Base-by-base conservation (phyloP, 2,113 vertebrate genomes). In the Falcunculus frontatus region DNA sequence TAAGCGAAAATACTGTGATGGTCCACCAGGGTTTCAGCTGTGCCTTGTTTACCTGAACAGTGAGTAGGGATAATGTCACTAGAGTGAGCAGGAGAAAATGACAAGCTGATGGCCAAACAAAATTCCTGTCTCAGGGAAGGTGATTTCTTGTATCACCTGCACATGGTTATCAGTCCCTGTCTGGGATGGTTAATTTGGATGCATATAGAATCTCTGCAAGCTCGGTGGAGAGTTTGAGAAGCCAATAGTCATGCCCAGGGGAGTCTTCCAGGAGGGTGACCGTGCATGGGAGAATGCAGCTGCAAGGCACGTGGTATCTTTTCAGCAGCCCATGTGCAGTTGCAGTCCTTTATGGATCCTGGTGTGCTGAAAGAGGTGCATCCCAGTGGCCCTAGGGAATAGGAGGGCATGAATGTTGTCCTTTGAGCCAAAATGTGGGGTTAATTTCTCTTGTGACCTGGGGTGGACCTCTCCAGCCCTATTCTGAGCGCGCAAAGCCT, bases 41-140 rank as follows among this genome's bases (percentile, higher is more conserved):
- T 72, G 52, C 39, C 56, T 63, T 11, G 0, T 10, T 35, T 25
- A 11, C 30, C 2, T 4, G 6, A 42, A 33, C 2, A 1, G 5
- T 12, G 18, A 2, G 3, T 21, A 42, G 35, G 3, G 1, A 42
- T 30, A 56, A 17, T 21, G 16, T 25, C 60, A 16, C 35, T 41
- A 20, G 10, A 57, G 15, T 30, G 25, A 56, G 30, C 5, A 42
- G 42, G 35, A 10, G 16, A 55, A 11, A 23, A 16, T 11, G 10
- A 47, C 13, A 10, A 39, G 11, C 39, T 84, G 9, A 6, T 18
- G 27, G 52, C 21, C 25, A 20, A 56, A 53, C 25, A 32, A 17
- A 50, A 16, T 22, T 76, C 33, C 18, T 50, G 6, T 27, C 14
- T 88, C 14, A 21, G 25, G 13, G 23, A 53, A 78, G 2, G 32